Evolutionary conservation across 1,140 invertebrate genomes (phyloP).

Genomic region (Leptinotarsa lineolata): DNA sequence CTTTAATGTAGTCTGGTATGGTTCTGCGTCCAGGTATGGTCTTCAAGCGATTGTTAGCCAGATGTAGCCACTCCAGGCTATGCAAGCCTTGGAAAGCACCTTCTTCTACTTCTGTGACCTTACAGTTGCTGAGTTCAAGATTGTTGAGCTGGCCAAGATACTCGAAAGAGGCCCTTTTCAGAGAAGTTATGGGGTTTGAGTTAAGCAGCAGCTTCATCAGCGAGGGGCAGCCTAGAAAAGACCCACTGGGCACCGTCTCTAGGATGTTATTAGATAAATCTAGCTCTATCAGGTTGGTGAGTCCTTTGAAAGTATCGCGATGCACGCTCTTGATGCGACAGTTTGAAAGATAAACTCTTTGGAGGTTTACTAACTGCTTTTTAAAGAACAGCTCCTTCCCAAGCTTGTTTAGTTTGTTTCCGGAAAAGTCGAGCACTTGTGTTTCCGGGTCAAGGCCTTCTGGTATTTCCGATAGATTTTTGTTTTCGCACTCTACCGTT

Average conservation of each 20-base stretch:
- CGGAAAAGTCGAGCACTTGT: conserved; percentile 84
- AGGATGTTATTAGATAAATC: conserved; percentile 84
- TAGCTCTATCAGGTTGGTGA: conserved; percentile 86
- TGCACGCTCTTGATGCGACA: conserved; percentile 79
- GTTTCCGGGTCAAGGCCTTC: conserved; percentile 83
- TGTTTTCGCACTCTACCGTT: conserved; percentile 82
- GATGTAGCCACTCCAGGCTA: conserved; percentile 80
- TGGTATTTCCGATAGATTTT: conserved; percentile 75
- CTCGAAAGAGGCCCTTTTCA: conserved; percentile 77
- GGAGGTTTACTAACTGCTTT: conserved; percentile 81
- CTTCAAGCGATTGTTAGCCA: conserved; percentile 79
- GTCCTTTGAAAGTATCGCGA: conserved; percentile 76
- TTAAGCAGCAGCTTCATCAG: conserved; percentile 81
- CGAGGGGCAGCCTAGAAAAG: conserved; percentile 75
- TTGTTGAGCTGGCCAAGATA: conserved; percentile 74
- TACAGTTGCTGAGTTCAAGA: conserved; percentile 80
- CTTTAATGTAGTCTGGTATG: conserved; percentile 73
- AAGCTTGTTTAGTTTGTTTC: conserved; percentile 78
- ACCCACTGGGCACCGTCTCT: conserved; percentile 73
- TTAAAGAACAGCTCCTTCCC: conserved; percentile 76
- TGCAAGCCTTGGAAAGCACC: conserved; percentile 79
- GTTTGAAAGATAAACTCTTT: conserved; percentile 79
- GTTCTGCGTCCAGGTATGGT: conserved; percentile 71
- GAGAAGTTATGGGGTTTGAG: conserved; percentile 75
- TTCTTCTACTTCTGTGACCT: conserved; percentile 74